Conservation (phyloP, 2,797 vertebrate genomes). For the Taeniopygia guttata region DNA sequence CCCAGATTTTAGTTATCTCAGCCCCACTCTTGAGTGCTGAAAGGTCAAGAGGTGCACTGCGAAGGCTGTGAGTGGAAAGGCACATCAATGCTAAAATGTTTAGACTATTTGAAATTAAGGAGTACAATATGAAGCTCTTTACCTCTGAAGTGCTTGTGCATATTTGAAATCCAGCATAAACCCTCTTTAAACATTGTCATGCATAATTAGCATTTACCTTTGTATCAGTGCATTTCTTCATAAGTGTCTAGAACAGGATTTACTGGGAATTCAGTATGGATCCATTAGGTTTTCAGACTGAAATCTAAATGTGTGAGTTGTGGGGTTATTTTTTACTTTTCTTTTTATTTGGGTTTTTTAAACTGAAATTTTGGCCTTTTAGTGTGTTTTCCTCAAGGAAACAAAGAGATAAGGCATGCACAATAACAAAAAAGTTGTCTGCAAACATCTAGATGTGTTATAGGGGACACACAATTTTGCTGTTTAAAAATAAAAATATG, state of each 20-base stretch:
- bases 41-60: conserved; percentile 36
- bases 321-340: neutral
- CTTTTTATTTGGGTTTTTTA: neutral
- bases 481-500: neutral
- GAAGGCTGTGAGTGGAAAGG: neutral
- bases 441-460: neutral
- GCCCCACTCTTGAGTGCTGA: conserved; percentile 17
- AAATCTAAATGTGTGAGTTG: neutral
- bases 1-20: conserved; percentile 8
- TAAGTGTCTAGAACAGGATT: neutral
- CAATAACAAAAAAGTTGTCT: neutral
- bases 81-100: neutral
- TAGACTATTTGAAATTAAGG: conserved; percentile 27
- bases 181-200: neutral
- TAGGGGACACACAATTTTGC: neutral
- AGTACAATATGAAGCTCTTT: conserved; percentile 22
- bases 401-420: neutral
- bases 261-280: neutral
- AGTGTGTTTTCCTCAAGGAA: neutral
- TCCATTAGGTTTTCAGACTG: conserved; percentile 5
- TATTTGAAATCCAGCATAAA: neutral
- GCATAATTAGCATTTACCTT: neutral
- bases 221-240: neutral
- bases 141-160: neutral
- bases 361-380: neutral